These are phyloP conservation scores for Branchellion lobata DNA, from an alignment of 2,888 invertebrate species.

Conservation along the genomic window DNA sequence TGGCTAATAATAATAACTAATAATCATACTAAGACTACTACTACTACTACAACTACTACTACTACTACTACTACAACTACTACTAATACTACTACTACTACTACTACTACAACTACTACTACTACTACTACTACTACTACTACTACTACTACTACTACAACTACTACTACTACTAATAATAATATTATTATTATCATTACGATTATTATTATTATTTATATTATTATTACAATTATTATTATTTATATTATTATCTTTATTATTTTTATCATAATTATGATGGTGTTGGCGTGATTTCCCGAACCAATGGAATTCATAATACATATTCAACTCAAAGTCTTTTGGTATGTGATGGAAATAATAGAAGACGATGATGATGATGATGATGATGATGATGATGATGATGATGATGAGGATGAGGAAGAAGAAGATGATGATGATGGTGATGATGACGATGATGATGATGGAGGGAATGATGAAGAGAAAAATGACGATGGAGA, in stretches of 20 bases:
- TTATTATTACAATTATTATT: neutral
- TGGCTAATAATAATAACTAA: no score
- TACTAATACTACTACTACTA: no score
- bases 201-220: neutral
- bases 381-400: slow-evolving; percentile 29
- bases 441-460: slow-evolving; percentile 20
- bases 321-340: no score
- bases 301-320: no score
- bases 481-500: no score
- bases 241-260: neutral
- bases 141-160: neutral
- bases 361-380: slow-evolving; percentile 22
- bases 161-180: neutral
- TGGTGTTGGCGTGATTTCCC: no score
- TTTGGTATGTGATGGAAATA: no score
- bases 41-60: no score
- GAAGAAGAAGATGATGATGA: slow-evolving; percentile 38
- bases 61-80: no score
- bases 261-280: neutral
- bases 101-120: slow-evolving; percentile 2
- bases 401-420: slow-evolving; percentile 26
- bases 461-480: slow-evolving; percentile 9
- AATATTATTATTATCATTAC: neutral
- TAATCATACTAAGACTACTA: no score
- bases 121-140: slow-evolving; percentile 13